A percentile compares a stretch with the other conserved stretches of the same genome.
These are phyloP conservation scores for Drosophila ananassae DNA, from an alignment of 1,140 invertebrate species.

Conservation along the genomic window DNA sequence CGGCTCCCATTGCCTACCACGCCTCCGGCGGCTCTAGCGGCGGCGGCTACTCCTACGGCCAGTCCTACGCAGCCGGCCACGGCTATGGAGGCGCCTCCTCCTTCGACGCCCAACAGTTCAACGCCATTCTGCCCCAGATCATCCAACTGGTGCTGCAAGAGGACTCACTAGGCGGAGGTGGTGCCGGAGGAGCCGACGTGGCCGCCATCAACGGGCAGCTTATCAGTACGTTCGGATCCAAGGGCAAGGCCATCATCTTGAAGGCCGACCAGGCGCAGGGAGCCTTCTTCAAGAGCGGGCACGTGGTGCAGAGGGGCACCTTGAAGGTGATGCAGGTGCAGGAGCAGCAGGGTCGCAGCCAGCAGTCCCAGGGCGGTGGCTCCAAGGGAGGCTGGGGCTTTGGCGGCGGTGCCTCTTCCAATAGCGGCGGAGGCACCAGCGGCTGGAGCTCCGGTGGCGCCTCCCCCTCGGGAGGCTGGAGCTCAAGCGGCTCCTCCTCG, in stretches of 20 bases:
- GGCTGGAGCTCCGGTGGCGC: slow-evolving; percentile 44
- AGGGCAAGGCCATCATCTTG: slow-evolving; percentile 67
- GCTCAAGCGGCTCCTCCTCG: slow-evolving; percentile 23
- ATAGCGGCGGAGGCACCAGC: slow-evolving; percentile 11
- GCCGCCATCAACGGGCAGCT: slow-evolving; percentile 67
- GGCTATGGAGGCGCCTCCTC: slow-evolving; percentile 50
- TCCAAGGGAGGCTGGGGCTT: slow-evolving; percentile 1
- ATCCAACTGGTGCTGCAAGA: slow-evolving; percentile 72
- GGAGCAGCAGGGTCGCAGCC: slow-evolving; percentile 20
- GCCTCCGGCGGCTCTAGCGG: slow-evolving; percentile 22
- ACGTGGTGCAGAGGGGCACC: slow-evolving; percentile 73
- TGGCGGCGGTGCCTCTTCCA: neutral
- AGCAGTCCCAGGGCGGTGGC: slow-evolving; percentile 20
- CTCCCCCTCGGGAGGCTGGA: slow-evolving; percentile 34
- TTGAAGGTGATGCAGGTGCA: slow-evolving; percentile 69
- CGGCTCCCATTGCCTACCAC: slow-evolving; percentile 46
- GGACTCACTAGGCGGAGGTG: slow-evolving; percentile 51
- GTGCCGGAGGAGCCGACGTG: slow-evolving; percentile 47
- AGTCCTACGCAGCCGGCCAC: slow-evolving; percentile 26
- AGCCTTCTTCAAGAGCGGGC: slow-evolving; percentile 69
- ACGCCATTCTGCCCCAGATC: slow-evolving; percentile 72
- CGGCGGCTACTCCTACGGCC: slow-evolving; percentile 47
- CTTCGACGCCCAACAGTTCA: slow-evolving; percentile 52
- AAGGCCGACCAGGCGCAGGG: slow-evolving; percentile 64
- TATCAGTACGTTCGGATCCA: slow-evolving; percentile 57